A percentile compares a stretch with the other conserved stretches of the same genome.
Conservation (phyloP, 1,140 invertebrate species). For the Drusus annulatus region DNA sequence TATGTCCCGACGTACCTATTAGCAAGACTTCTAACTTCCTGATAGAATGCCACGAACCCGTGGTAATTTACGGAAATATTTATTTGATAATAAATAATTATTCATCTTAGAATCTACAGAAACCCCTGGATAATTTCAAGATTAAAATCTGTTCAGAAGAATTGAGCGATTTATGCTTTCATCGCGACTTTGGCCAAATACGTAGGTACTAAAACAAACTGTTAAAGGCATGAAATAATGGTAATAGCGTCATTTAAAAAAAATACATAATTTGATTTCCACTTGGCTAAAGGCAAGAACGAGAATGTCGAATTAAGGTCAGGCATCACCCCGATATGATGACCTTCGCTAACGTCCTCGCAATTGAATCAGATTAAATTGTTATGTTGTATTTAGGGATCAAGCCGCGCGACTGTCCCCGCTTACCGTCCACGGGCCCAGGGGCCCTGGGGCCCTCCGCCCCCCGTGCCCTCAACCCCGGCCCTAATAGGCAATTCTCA, state of each 20-base stretch:
- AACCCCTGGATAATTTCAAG: too few relatives aligned
- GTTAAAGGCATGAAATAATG: too few relatives aligned
- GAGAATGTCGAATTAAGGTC: not conserved
- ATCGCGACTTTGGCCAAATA: too few relatives aligned
- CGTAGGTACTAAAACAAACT: too few relatives aligned
- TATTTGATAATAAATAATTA: too few relatives aligned
- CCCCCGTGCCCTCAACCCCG: not conserved
- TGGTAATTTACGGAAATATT: not conserved
- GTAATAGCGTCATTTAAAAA: too few relatives aligned
- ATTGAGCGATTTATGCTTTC: too few relatives aligned
- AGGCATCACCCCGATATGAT: not conserved
- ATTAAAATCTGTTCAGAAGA: too few relatives aligned
- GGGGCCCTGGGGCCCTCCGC: too few relatives aligned
- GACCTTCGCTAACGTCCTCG: not conserved
- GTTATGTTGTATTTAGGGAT: conserved; percentile 20
- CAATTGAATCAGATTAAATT: conserved; percentile 26
- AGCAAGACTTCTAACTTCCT: not conserved
- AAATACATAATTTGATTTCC: too few relatives aligned
- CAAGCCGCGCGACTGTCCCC: not conserved
- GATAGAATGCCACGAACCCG: not conserved
- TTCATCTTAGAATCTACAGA: too few relatives aligned
- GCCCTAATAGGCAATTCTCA: conserved; percentile 3
- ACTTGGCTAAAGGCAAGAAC: too few relatives aligned
- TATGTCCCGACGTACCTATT: not conserved
- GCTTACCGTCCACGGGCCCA: not conserved